Conservation (phyloP, 2,113 vertebrate species). For the Pseudois nayaur region DNA sequence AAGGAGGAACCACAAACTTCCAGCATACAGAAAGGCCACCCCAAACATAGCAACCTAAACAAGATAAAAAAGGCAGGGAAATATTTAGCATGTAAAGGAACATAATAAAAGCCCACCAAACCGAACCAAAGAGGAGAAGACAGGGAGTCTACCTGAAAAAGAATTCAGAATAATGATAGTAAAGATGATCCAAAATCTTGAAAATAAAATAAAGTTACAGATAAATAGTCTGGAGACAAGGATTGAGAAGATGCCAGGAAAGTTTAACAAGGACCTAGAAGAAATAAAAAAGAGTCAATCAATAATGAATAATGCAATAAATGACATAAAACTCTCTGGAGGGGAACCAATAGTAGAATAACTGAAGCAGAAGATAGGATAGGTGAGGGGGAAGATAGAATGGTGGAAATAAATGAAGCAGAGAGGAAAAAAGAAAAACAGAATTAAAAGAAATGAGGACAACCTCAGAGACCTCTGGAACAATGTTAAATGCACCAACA, state of each 20-base stretch:
- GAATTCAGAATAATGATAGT: background rate
- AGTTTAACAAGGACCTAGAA: background rate
- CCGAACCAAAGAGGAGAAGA: background rate
- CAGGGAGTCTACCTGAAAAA: background rate
- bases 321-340: background rate
- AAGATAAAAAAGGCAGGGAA: background rate
- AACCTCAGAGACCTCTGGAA: background rate
- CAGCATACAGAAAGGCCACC: background rate
- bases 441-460: background rate
- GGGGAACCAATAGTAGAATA: background rate
- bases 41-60: background rate
- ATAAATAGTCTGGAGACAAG: background rate
- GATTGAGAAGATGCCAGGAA: background rate
- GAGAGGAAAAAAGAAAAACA: background rate
- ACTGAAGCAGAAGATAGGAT: background rate
- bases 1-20: background rate
- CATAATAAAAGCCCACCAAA: background rate
- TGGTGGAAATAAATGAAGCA: background rate
- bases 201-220: background rate
- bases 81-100: background rate
- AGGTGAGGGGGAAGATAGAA: background rate
- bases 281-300: background rate
- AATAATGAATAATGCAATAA: background rate
- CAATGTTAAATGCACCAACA: rapidly evolving
- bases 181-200: background rate